Evolutionary conservation across 2,888 invertebrate species (phyloP), one percentile per base, ranked within the genome.

Genomic region (Melipona bicolor): DNA sequence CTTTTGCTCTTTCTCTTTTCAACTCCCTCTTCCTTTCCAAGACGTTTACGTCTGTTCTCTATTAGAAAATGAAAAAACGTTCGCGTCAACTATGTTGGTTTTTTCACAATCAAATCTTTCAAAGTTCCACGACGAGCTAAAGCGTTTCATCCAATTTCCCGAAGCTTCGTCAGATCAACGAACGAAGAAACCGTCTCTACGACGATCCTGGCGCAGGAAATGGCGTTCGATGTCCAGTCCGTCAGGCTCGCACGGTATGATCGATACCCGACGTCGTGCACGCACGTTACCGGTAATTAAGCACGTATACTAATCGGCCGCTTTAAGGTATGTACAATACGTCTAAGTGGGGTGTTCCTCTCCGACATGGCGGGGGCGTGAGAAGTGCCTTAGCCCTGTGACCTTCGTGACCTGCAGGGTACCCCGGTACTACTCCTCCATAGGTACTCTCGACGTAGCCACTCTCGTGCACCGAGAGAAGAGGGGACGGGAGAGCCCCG

Each of bases 331-430:
- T 91, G 92, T 92, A 91, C 90, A 89, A 87, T 89, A 91, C 91
- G 90, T 91, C 92, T 93, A 93, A 94, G 94, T 94, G 93, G 93
- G 92, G 92, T 93, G 92, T 92, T 92, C 90, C 88, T 79, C 86
- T 86, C 90, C 91, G 92, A 92, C 91, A 92, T 92, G 91, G 92
- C 92, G 93, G 93, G 94, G 94, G 94, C 94, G 94, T 94, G 94
- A 94, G 94, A 94, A 94, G 94, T 93, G 93, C 93, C 93, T 93
- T 92, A 92, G 92, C 93, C 94, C 93, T 94, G 93, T 93, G 94
- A 94, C 93, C 94, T 93, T 92, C 91, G 92, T 90, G 91, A 90
- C 92, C 92, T 91, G 90, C 88, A 79, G 89, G 89, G 89, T 91
- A 92, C 89, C 86, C 87, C 83, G 87, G 85, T 87, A 90, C 89